Conservation (phyloP, 2,888 invertebrate genomes). For the Acleris laterana region DNA sequence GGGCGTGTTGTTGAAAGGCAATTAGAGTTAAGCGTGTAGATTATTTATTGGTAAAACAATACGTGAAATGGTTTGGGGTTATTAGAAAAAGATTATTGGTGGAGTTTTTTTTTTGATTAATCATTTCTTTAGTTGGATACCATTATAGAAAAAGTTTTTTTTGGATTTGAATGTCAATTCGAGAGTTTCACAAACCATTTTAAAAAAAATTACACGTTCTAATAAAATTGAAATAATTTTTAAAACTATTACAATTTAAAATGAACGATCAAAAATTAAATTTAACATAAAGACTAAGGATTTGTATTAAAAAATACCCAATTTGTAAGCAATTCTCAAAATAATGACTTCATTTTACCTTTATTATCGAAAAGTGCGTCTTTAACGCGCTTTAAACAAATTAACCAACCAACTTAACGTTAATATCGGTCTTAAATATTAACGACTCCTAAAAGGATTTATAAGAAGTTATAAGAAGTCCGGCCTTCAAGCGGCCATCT, state of each 20-base stretch:
- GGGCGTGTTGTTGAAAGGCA: constrained; percentile 78
- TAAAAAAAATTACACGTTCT: too few relatives aligned
- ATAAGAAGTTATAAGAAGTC: constrained; percentile 34
- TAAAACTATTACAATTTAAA: too few relatives aligned
- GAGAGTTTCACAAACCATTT: too few relatives aligned
- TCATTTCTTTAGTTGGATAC: too few relatives aligned
- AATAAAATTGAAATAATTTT: too few relatives aligned
- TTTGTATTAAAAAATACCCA: too few relatives aligned
- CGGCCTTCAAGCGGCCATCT: constrained; percentile 36
- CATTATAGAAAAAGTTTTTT: too few relatives aligned
- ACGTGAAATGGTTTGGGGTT: constrained; percentile 43
- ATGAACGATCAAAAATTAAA: too few relatives aligned
- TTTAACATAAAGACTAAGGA: too few relatives aligned
- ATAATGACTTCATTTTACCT: background rate
- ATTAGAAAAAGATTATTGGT: constrained; percentile 28
- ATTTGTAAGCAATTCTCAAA: background rate
- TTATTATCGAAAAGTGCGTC: constrained; percentile 5
- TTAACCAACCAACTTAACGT: constrained; percentile 40
- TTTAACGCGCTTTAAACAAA: constrained; percentile 36
- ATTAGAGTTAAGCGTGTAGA: constrained; percentile 62
- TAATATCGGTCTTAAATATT: constrained; percentile 38
- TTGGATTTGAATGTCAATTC: too few relatives aligned
- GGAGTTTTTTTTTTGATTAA: background rate
- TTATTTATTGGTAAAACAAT: constrained; percentile 67
- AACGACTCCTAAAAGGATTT: constrained; percentile 39